A percentile compares a stretch with the other conserved stretches of the same genome.
Evolutionary conservation across 2,113 vertebrate species (phyloP).

Genomic region (Tautogolabrus adspersus): DNA sequence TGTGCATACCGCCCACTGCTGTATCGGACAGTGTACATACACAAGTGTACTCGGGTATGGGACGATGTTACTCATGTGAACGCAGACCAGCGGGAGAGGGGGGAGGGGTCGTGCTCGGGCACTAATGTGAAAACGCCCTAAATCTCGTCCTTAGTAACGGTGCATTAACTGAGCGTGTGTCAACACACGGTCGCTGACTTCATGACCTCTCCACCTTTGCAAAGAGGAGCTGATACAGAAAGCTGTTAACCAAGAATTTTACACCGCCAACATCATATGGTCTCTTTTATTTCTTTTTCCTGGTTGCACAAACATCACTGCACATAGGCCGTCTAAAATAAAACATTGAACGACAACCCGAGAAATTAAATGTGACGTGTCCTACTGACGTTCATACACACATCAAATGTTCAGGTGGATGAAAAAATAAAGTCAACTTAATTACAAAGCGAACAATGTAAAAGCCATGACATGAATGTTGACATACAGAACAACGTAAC

Average conservation of each 20-base stretch:
- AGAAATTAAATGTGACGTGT: conserved; percentile 46
- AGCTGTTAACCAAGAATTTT: conserved; percentile 45
- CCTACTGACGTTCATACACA: conserved; percentile 48
- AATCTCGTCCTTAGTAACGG: conserved; percentile 13
- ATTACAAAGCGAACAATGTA: conserved; percentile 43
- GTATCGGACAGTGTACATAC: too few species aligned
- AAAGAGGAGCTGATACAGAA: conserved; percentile 25
- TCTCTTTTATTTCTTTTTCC: conserved; percentile 59
- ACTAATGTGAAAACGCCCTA: conserved; percentile 34
- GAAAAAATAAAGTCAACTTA: conserved; percentile 21
- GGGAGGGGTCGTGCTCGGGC: too few species aligned
- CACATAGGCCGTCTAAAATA: conserved; percentile 44
- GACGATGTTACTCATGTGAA: too few species aligned
- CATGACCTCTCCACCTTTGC: conserved; percentile 21
- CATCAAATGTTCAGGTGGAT: conserved; percentile 30
- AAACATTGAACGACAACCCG: conserved; percentile 43
- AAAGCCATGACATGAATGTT: conserved; percentile 49
- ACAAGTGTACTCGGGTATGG: too few species aligned
- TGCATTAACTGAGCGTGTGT: conserved; percentile 31
- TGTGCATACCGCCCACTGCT: too few species aligned
- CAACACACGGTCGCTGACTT: conserved; percentile 3
- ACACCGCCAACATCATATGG: conserved; percentile 48
- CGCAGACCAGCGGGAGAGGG: too few species aligned
- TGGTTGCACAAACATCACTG: conserved; percentile 53
- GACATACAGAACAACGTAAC: conserved; percentile 52